These are phyloP conservation scores for Synergus gifuensis DNA, from an alignment of 2,888 invertebrate genomes.

Conservation along the genomic window DNA sequence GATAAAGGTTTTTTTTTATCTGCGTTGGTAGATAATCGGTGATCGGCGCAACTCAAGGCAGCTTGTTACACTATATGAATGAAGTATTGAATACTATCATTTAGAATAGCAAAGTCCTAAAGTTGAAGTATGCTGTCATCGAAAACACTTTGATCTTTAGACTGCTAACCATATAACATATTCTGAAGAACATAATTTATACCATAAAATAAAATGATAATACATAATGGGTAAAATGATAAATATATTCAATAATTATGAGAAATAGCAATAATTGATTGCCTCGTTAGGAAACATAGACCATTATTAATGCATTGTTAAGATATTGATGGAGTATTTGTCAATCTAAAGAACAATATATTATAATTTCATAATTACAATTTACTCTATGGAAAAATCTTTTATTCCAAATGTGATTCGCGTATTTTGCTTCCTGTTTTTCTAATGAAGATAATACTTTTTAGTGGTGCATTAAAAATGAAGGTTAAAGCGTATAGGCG, in stretches of 20 bases:
- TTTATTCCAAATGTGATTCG: not conserved
- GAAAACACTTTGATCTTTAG: slow-evolving; percentile 7
- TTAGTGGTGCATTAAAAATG: slow-evolving; percentile 18
- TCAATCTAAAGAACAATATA: not conserved
- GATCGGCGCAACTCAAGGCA: slow-evolving; percentile 26
- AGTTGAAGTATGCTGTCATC: slow-evolving; percentile 28
- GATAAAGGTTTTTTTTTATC: slow-evolving; percentile 26
- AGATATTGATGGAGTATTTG: not conserved
- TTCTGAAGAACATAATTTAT: not conserved
- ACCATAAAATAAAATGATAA: not conserved
- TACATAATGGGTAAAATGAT: not conserved
- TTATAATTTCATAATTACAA: not conserved
- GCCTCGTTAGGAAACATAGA: slow-evolving; percentile 16
- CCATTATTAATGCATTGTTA: not conserved
- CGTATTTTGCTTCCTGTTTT: not conserved
- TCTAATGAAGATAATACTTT: not conserved
- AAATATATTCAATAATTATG: slow-evolving; percentile 18
- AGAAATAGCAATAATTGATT: slow-evolving; percentile 8
- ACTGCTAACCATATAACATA: not conserved
- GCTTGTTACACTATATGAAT: slow-evolving; percentile 15
- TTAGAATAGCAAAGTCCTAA: slow-evolving; percentile 25
- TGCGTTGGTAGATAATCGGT: slow-evolving; percentile 17
- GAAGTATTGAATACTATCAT: slow-evolving; percentile 27
- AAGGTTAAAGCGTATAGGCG: slow-evolving; percentile 64
- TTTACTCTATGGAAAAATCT: too few species aligned